Evolutionary conservation across 1,140 invertebrate species (phyloP).

Genomic region (Trichonephila inaurata): DNA sequence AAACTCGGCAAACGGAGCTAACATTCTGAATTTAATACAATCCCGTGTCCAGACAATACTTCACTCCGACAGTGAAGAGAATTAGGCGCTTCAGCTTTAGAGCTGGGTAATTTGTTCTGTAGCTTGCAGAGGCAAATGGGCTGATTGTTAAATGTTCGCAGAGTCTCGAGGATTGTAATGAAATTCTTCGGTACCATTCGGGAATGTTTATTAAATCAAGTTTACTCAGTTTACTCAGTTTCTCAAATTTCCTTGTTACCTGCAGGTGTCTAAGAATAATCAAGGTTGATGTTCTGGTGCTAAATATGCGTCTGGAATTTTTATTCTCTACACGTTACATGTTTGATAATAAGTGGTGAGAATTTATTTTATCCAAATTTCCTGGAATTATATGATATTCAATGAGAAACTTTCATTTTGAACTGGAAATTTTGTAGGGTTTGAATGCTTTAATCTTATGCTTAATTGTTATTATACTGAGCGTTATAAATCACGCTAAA

Average conservation of each 20-base stretch:
- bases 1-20: background rate
- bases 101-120: background rate
- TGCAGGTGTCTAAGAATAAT: background rate
- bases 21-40: slow-evolving; percentile 1
- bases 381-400: too few species aligned
- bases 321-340: too few species aligned
- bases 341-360: too few species aligned
- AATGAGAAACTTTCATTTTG: too few species aligned
- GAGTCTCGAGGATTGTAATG: background rate
- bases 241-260: background rate
- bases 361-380: too few species aligned
- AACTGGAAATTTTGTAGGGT: too few species aligned
- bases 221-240: background rate
- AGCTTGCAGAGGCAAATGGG: background rate
- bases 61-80: background rate
- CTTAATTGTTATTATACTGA: too few species aligned
- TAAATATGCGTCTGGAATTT: too few species aligned
- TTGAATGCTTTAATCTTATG: too few species aligned
- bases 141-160: background rate
- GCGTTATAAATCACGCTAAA: too few species aligned
- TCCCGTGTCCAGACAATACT: background rate
- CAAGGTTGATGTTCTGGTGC: too few species aligned
- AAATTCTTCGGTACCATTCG: slow-evolving; percentile 8
- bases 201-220: background rate
- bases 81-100: background rate